These are phyloP conservation scores for Dendronephthya gigantea DNA, from an alignment of 64 coral and sea anemone genomes.

Conservation along the genomic window DNA sequence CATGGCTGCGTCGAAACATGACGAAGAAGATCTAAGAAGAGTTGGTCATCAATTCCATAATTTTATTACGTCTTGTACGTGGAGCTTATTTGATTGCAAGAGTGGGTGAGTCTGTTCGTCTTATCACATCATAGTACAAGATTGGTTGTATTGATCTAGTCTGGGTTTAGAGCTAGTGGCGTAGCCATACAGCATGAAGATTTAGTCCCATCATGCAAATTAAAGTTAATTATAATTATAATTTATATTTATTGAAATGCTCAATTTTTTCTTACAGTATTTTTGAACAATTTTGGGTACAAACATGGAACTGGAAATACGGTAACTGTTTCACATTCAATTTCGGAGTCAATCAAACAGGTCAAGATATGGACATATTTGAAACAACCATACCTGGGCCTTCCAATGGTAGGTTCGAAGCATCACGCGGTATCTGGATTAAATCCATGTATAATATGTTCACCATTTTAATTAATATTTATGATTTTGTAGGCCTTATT, in stretches of 20 bases:
- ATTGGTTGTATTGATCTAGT: no score
- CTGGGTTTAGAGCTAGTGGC: no score
- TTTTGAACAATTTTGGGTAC: slow-evolving; percentile 28
- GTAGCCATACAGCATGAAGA: no score
- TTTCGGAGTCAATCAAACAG: slow-evolving; percentile 29
- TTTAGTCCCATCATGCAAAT: no score
- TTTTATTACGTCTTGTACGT: not conserved
- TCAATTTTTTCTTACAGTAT: not conserved
- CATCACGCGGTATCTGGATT: no score
- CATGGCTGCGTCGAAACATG: not conserved
- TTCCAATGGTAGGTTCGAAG: slow-evolving; percentile 21
- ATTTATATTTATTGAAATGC: no score
- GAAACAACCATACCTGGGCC: slow-evolving; percentile 27
- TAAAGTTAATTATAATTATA: no score
- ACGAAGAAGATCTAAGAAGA: not conserved
- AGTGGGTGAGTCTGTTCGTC: not conserved
- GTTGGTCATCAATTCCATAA: not conserved
- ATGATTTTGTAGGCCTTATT: slow-evolving; percentile 30
- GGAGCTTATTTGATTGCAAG: not conserved
- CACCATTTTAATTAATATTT: no score
- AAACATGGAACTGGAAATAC: slow-evolving; percentile 43
- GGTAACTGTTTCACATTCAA: slow-evolving; percentile 77
- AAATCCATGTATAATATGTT: no score
- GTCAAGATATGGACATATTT: slow-evolving; percentile 15
- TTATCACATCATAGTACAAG: no score